phyloP scores from a whole-genome alignment of 2,888 invertebrate genomes.

The Conomelus anceps region DNA sequence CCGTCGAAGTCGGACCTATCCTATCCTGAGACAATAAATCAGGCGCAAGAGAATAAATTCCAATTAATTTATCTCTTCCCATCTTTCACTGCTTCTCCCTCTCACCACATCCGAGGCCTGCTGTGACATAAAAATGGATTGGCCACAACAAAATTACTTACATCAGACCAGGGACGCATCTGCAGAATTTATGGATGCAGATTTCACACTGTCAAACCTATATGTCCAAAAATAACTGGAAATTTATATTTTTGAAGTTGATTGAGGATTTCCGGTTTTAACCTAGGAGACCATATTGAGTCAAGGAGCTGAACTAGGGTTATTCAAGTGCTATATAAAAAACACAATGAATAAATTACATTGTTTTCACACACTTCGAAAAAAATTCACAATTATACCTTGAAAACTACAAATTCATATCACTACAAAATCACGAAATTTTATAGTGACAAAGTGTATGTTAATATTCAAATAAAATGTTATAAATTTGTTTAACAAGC shows the following conservation, averaged over 20 bases:
- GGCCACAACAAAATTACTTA: neutral
- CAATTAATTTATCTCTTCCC: neutral
- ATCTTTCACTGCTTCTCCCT: neutral
- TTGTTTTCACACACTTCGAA: too few species aligned
- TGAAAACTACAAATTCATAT: too few species aligned
- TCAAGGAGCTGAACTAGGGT: too few species aligned
- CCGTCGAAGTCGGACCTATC: neutral
- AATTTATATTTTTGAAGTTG: neutral
- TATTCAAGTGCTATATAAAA: too few species aligned
- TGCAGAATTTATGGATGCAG: neutral
- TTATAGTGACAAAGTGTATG: too few species aligned
- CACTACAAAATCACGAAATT: too few species aligned
- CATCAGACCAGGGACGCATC: neutral
- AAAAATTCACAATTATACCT: too few species aligned
- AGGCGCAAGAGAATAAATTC: neutral
- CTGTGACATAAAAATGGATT: neutral
- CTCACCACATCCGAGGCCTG: neutral
- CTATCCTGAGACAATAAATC: neutral
- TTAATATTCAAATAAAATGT: too few species aligned
- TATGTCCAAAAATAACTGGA: neutral
- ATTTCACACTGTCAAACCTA: neutral
- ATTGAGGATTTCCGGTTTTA: too few species aligned
- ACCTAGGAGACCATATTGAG: too few species aligned
- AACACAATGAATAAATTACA: too few species aligned
- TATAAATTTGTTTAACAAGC: too few species aligned